Base-by-base conservation (phyloP, 2,888 invertebrate species). In the Volucella inflata region DNA sequence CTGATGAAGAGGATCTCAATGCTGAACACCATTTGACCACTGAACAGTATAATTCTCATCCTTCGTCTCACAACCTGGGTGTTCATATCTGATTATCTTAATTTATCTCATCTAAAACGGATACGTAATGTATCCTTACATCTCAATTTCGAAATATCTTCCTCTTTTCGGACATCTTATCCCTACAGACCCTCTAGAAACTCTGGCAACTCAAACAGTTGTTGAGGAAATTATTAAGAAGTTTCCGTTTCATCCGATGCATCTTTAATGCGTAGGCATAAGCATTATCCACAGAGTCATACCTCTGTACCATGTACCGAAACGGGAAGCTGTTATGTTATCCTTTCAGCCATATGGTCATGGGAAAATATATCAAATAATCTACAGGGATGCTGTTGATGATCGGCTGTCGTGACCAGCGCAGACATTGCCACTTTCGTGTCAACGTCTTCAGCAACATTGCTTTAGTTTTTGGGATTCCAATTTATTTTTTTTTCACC, bases 271-370 rank as follows among this genome's bases (percentile, higher is more conserved):
- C 51, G 53, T 44, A 14, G 17, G 14, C 46, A 44, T 42, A 57
- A 21, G 42, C 62, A 82, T 83, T 83, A 79, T 51, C 79, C 75
- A 75, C 79, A 44, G 68, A 59, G 55, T 84, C 79, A 83, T 83
- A 46, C 83, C 83, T 84, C 74, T 64, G 78, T 71, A 75, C 70
- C 75, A 80, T 84, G 79, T 71, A 80, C 74, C 84, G 65, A 80
- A 84, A 75, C 84, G 84, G 84, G 84, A 84, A 84, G 84, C 84
- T 84, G 84, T 80, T 80, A 84, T 48, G 70, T 75, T 59, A 80
- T 74, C 75, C 80, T 17, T 40, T 60, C 17, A 53, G 36, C 75
- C 84, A 84, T 70, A 59, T 84, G 84, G 65, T 11, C 62, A 72
- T 70, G 60, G 55, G 70, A 62, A 65, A 48, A 36, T 4, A 40